These are phyloP conservation scores for Geodia barretti DNA, from an alignment of 37 sponge, comb jelly and placozoan species.

Conservation along the genomic window DNA sequence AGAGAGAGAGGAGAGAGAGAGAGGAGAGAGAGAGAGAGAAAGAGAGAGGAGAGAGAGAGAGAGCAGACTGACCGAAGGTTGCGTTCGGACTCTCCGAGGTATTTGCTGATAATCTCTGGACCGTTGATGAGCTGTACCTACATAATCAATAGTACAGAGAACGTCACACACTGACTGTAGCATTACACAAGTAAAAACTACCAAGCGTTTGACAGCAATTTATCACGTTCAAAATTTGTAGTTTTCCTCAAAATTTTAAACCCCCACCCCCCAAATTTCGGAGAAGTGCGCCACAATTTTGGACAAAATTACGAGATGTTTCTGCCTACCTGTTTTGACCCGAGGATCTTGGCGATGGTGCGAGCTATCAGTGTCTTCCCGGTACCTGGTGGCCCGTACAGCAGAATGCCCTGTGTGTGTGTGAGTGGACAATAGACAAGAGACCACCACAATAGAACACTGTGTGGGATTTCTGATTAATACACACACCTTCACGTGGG, in stretches of 20 bases:
- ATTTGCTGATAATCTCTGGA: constrained; percentile 90
- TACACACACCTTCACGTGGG: constrained; percentile 50
- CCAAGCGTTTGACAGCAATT: no score
- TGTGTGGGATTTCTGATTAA: not conserved
- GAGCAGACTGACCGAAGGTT: constrained; percentile 61
- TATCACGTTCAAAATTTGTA: no score
- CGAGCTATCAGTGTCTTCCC: constrained; percentile 98
- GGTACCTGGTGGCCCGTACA: constrained; percentile 98
- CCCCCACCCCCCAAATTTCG: no score
- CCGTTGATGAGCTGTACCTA: constrained; percentile 70
- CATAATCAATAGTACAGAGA: not conserved
- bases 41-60: no score
- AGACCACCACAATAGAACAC: not conserved
- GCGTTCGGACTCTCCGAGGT: constrained; percentile 87
- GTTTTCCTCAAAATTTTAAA: no score
- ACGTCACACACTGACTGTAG: not conserved
- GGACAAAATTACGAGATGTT: no score
- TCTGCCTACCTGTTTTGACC: constrained; percentile 59
- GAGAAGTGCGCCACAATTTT: no score
- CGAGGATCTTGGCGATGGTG: constrained; percentile 74
- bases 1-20: not conserved
- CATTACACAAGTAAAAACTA: not conserved
- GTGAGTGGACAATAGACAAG: no score
- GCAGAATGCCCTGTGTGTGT: constrained; percentile 78
- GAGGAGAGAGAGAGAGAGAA: no score